A percentile compares a stretch with the other conserved stretches of the same genome.
These are phyloP conservation scores for Rhinogobio ventralis DNA, from an alignment of 2,797 vertebrate genomes.

Conservation along the genomic window DNA sequence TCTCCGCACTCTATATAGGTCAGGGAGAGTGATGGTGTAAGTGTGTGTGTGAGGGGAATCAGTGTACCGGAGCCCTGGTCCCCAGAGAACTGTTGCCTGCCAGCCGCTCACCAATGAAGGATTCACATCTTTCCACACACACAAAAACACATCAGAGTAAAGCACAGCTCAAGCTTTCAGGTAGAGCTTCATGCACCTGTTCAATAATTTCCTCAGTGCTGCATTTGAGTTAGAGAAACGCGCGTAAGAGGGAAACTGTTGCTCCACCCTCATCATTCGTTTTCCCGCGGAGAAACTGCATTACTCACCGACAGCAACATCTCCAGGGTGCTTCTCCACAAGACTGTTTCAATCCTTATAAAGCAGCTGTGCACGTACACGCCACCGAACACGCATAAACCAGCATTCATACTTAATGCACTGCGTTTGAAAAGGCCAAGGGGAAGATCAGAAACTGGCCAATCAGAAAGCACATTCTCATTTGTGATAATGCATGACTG, in stretches of 20 bases:
- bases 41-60: slow-evolving; percentile 39
- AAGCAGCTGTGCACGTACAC: background rate
- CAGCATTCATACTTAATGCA: slow-evolving; percentile 23
- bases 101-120: slow-evolving; percentile 60
- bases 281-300: slow-evolving; percentile 74
- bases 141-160: slow-evolving; percentile 17
- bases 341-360: background rate
- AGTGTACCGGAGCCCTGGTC: slow-evolving; percentile 60
- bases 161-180: slow-evolving; percentile 46
- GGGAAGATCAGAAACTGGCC: background rate
- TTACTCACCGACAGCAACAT: slow-evolving; percentile 64
- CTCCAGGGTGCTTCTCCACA: slow-evolving; percentile 5
- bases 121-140: slow-evolving; percentile 52
- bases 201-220: slow-evolving; percentile 26
- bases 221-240: background rate
- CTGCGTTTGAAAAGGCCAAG: background rate
- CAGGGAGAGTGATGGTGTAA: slow-evolving; percentile 53
- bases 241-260: slow-evolving; percentile 22
- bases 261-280: slow-evolving; percentile 75
- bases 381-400: background rate
- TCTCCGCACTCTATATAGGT: slow-evolving; percentile 57
- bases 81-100: slow-evolving; percentile 59
- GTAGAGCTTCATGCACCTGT: slow-evolving; percentile 49
- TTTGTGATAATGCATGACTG: slow-evolving; percentile 39
- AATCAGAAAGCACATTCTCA: slow-evolving; percentile 13